phyloP scores from a whole-genome alignment of 2,797 vertebrate genomes.

The Takifugu rubripes region DNA sequence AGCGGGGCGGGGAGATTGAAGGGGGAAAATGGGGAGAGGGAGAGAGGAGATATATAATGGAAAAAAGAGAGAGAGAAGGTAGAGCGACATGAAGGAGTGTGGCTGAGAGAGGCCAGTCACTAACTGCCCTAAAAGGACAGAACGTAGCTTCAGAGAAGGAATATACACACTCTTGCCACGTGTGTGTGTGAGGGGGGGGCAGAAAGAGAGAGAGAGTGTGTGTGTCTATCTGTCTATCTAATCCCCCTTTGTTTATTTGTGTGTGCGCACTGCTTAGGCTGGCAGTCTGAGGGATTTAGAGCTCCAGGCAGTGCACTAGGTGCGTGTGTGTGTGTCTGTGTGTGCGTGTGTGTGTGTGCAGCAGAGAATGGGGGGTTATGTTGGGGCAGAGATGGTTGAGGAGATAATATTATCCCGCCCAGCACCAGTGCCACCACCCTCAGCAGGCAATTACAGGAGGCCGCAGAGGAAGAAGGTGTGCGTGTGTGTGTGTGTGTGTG shows the following conservation, averaged over 20 bases:
- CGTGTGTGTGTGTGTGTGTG: slow-evolving; percentile 9
- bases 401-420: slow-evolving; percentile 66
- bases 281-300: slow-evolving; percentile 77
- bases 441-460: slow-evolving; percentile 66
- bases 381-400: slow-evolving; percentile 54
- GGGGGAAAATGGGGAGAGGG: slow-evolving; percentile 23
- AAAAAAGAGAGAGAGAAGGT: slow-evolving; percentile 29
- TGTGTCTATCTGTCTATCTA: slow-evolving; percentile 57
- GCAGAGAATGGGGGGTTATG: slow-evolving; percentile 21
- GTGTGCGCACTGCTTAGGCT: slow-evolving; percentile 67
- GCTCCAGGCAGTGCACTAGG: slow-evolving; percentile 31
- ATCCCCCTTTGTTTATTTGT: slow-evolving; percentile 63
- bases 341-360: slow-evolving; percentile 15
- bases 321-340: slow-evolving; percentile 17
- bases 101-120: slow-evolving; percentile 25
- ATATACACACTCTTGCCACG: slow-evolving; percentile 21
- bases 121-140: slow-evolving; percentile 73
- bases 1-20: slow-evolving; percentile 4
- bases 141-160: slow-evolving; percentile 41
- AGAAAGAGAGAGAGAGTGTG: slow-evolving; percentile 22
- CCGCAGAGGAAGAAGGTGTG: slow-evolving; percentile 57
- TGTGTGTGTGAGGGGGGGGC: neutral
- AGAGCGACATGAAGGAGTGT: slow-evolving; percentile 22
- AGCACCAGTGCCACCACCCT: slow-evolving; percentile 28
- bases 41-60: slow-evolving; percentile 35